Percentiles rank a stretch among this genome's conserved stretches.
Conservation (phyloP, 2,888 invertebrate genomes). For the Anoplius nigerrimus region DNA sequence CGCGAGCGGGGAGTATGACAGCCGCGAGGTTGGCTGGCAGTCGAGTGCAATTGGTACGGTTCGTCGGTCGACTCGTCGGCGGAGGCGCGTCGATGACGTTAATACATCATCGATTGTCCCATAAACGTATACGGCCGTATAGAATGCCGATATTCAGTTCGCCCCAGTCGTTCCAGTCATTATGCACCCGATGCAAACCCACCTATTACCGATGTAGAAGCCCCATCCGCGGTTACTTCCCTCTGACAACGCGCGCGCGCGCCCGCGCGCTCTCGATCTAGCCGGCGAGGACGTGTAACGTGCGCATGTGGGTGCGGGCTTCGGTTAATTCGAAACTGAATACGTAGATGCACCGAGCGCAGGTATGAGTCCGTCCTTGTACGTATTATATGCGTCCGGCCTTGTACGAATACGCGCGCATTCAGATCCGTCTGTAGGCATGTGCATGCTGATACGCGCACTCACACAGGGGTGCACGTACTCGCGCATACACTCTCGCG, state of each 20-base stretch:
- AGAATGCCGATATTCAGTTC: conserved; percentile 53
- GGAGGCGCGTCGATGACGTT: conserved; percentile 54
- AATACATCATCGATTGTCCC: conserved; percentile 65
- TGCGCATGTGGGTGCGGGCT: too few species aligned
- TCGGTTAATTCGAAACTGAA: too few species aligned
- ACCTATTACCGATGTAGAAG: conserved; percentile 41
- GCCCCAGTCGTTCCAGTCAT: conserved; percentile 57
- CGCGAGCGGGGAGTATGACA: conserved; percentile 14
- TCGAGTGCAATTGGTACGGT: conserved; percentile 29
- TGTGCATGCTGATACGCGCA: too few species aligned
- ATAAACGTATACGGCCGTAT: conserved; percentile 47
- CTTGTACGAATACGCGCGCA: too few species aligned
- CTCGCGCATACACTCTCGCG: conserved; percentile 7
- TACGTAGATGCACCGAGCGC: too few species aligned
- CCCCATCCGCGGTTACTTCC: conserved; percentile 32
- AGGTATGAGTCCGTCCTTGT: too few species aligned
- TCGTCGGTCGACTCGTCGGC: conserved; percentile 21
- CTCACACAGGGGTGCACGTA: too few species aligned
- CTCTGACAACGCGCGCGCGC: too few species aligned
- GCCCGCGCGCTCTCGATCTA: too few species aligned
- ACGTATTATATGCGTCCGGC: too few species aligned
- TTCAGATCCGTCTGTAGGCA: too few species aligned
- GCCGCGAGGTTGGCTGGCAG: conserved; percentile 10
- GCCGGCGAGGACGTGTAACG: too few species aligned
- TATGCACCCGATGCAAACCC: conserved; percentile 48